A percentile compares a stretch with the other conserved stretches of the same genome.
phyloP scores from a whole-genome alignment of 2,888 invertebrate genomes.

The Oxyteleia sp. region DNA sequence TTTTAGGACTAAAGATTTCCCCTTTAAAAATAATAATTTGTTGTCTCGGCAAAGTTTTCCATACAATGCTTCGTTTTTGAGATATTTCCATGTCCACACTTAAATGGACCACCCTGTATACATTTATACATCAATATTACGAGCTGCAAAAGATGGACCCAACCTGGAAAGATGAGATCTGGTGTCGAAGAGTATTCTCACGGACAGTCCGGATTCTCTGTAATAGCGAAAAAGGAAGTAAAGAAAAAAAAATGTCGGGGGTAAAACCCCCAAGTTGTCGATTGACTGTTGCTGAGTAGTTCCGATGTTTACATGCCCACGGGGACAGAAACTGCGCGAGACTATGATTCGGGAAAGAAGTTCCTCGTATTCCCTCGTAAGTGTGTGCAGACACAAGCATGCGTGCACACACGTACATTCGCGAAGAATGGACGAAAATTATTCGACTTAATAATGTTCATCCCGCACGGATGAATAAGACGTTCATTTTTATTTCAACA shows the following conservation, averaged over 20 bases:
- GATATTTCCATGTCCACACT: no score
- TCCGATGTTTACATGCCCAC: slow-evolving; percentile 84
- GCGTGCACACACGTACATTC: not conserved
- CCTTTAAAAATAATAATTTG: no score
- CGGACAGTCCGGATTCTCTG: slow-evolving; percentile 42
- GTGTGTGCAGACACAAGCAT: not conserved
- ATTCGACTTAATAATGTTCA: slow-evolving; percentile 27
- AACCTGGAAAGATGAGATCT: slow-evolving; percentile 55
- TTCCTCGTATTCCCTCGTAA: not conserved
- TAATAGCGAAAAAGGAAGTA: slow-evolving; percentile 57
- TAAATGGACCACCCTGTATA: no score
- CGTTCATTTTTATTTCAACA: not conserved
- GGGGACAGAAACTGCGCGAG: slow-evolving; percentile 78
- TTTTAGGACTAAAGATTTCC: no score
- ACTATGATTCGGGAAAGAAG: slow-evolving; percentile 54
- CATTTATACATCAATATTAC: slow-evolving; percentile 43
- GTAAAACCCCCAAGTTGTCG: slow-evolving; percentile 62
- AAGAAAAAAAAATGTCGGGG: slow-evolving; percentile 26
- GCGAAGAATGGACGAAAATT: slow-evolving; percentile 14
- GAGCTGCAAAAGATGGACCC: slow-evolving; percentile 28
- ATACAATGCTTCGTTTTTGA: no score
- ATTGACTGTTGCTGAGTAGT: slow-evolving; percentile 82
- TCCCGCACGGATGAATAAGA: slow-evolving; percentile 4
- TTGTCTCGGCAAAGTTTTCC: no score
- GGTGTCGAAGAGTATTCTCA: slow-evolving; percentile 45